Conservation (phyloP, 2,113 vertebrate genomes). For the Morone chrysops region DNA sequence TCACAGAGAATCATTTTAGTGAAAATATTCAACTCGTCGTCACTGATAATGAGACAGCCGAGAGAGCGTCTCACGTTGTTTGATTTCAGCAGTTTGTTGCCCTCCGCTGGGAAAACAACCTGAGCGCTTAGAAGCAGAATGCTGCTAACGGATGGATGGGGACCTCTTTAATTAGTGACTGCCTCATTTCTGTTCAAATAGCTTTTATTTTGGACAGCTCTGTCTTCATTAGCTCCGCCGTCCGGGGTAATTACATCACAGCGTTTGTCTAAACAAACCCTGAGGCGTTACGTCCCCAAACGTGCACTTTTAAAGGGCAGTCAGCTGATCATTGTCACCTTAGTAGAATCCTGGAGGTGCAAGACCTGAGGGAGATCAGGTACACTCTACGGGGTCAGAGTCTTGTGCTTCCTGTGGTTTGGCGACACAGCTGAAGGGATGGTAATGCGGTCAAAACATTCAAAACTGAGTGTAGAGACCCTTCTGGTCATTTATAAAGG, state of each 20-base stretch:
- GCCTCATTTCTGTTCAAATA: not conserved
- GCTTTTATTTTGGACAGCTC: not conserved
- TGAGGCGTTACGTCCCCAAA: accelerated
- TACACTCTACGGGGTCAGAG: not conserved
- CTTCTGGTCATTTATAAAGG: too few relatives aligned
- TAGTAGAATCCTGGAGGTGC: not conserved
- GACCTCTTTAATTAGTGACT: slow-evolving; percentile 27
- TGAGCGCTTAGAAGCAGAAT: not conserved
- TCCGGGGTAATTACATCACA: slow-evolving; percentile 2
- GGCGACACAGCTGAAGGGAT: not conserved
- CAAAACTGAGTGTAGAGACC: too few relatives aligned
- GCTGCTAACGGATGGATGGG: not conserved
- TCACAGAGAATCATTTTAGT: not conserved
- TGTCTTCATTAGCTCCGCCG: slow-evolving; percentile 42
- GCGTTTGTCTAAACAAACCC: slow-evolving; percentile 17
- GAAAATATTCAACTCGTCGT: not conserved
- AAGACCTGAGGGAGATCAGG: not conserved
- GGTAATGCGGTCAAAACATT: not conserved
- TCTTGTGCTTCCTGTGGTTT: not conserved
- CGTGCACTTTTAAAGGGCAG: not conserved
- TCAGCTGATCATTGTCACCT: slow-evolving; percentile 36
- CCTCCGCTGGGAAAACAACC: not conserved
- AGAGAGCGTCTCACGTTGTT: not conserved
- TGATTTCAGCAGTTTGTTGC: not conserved
- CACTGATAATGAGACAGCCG: slow-evolving; percentile 15